phyloP scores from a whole-genome alignment of 2,797 vertebrate genomes.

The Gorsachius magnificus region DNA sequence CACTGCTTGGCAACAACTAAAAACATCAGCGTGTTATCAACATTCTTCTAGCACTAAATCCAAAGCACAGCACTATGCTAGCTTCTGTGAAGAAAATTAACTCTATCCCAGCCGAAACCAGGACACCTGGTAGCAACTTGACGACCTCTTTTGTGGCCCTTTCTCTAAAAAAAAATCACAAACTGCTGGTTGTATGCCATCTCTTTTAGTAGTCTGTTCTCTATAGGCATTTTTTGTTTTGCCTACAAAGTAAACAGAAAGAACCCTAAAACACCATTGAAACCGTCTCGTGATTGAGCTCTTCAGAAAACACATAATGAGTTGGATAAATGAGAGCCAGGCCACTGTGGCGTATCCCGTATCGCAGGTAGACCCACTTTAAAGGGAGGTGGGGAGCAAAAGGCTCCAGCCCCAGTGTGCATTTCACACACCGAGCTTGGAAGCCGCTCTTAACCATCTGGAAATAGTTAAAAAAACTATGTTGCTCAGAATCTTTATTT shows the following conservation, averaged over 20 bases:
- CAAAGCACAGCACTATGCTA: too few species aligned
- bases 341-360: not conserved
- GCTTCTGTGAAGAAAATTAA: too few species aligned
- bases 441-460: slow-evolving; percentile 45
- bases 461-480: slow-evolving; percentile 50
- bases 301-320: not conserved
- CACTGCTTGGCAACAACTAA: too few species aligned
- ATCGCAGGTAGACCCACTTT: not conserved
- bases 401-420: not conserved
- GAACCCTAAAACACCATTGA: not conserved
- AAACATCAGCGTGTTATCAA: too few species aligned
- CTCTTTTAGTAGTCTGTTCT: not conserved
- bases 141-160: not conserved
- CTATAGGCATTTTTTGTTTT: not conserved
- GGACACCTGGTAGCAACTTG: not conserved
- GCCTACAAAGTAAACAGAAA: not conserved
- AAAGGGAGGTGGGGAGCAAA: not conserved
- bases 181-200: not conserved
- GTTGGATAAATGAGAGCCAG: not conserved
- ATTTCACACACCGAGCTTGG: slow-evolving; percentile 9
- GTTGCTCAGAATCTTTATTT: slow-evolving; percentile 33
- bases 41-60: too few species aligned
- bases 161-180: not conserved
- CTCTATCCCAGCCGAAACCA: too few species aligned
- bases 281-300: not conserved